A percentile compares a stretch with the other conserved stretches of the same genome.
Conservation (phyloP, 2,113 vertebrate genomes). For the Nerophis ophidion region DNA sequence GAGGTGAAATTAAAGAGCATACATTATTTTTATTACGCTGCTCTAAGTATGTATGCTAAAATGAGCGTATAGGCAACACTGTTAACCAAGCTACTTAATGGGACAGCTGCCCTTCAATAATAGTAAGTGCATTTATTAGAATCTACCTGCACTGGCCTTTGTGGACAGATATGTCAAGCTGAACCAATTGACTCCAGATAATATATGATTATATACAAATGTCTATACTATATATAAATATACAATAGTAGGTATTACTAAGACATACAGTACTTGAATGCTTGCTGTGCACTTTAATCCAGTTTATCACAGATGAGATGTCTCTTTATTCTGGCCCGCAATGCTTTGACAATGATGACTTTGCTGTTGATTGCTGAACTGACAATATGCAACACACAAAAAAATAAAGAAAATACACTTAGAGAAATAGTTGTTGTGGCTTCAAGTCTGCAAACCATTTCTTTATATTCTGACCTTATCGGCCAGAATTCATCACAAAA, state of each 20-base stretch:
- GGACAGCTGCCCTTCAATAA: constrained; percentile 64
- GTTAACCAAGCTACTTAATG: constrained; percentile 71
- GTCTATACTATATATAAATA: constrained; percentile 60
- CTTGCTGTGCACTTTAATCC: constrained; percentile 64
- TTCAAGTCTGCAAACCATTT: neutral
- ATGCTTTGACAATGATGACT: constrained; percentile 53
- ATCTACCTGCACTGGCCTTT: constrained; percentile 46
- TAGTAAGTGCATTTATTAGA: constrained; percentile 85
- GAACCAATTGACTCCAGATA: constrained; percentile 36
- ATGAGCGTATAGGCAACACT: constrained; percentile 75
- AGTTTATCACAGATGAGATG: constrained; percentile 46
- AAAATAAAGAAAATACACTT: constrained; percentile 54
- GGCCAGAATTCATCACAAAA: neutral
- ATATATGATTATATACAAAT: constrained; percentile 53
- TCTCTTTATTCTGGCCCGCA: constrained; percentile 54
- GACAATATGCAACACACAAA: constrained; percentile 68
- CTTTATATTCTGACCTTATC: neutral
- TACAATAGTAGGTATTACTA: constrained; percentile 21
- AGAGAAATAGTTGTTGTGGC: neutral
- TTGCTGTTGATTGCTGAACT: constrained; percentile 58
- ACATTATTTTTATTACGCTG: constrained; percentile 5
- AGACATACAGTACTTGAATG: constrained; percentile 46
- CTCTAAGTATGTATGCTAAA: constrained; percentile 67
- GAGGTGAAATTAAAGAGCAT: constrained; percentile 6
- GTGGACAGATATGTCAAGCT: constrained; percentile 41